Conservation (phyloP, 2,113 vertebrate genomes). For the Cromileptes altivelis region DNA sequence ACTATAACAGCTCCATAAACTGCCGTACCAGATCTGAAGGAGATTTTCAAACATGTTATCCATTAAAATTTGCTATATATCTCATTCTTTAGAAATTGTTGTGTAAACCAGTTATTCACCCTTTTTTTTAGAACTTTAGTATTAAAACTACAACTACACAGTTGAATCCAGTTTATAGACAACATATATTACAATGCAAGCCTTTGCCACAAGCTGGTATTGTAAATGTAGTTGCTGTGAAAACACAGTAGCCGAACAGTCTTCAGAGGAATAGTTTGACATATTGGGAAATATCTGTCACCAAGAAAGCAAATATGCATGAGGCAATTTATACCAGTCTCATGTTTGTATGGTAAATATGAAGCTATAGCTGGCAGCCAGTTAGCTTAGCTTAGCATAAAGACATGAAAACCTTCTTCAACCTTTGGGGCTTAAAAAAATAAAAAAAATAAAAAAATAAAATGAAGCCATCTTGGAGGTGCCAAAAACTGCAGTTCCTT, state of each 20-base stretch:
- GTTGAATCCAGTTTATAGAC: neutral
- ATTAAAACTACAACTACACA: slow-evolving; percentile 2
- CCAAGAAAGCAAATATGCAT: no score
- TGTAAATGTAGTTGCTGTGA: neutral
- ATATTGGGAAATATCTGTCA: neutral
- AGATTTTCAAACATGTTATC: slow-evolving; percentile 13
- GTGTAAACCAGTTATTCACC: neutral
- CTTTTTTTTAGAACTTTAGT: neutral
- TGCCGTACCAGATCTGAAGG: neutral
- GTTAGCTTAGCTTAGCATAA: no score
- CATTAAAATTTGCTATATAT: neutral
- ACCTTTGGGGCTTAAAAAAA: no score
- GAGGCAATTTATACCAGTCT: no score
- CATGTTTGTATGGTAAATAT: neutral
- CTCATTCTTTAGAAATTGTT: neutral
- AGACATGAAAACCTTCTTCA: no score
- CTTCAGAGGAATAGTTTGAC: neutral
- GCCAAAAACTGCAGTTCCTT: no score
- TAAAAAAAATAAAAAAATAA: no score
- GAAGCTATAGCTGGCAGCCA: no score
- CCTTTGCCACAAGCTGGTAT: neutral
- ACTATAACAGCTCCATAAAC: neutral
- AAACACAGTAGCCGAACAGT: neutral
- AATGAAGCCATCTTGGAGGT: no score
- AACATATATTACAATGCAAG: neutral